These are phyloP conservation scores for Hemibagrus guttatus DNA, from an alignment of 2,797 vertebrate species.

Conservation along the genomic window DNA sequence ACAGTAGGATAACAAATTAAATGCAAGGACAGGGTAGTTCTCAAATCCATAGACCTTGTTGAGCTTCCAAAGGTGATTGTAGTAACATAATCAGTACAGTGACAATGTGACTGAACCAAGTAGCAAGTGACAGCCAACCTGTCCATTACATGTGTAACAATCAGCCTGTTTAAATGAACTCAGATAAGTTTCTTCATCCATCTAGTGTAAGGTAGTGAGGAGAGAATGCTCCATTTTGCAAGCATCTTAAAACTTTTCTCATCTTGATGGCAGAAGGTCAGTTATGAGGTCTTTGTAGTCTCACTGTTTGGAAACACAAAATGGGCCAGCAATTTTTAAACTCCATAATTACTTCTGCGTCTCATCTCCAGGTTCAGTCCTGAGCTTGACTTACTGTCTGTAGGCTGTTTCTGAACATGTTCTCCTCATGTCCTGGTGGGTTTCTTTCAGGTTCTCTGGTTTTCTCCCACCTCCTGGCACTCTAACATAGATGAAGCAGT, in stretches of 20 bases:
- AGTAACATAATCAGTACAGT: neutral
- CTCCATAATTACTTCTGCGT: neutral
- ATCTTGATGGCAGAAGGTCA: neutral
- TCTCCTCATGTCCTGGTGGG: neutral
- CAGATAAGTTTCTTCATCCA: neutral
- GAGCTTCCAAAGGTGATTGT: neutral
- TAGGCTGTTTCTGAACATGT: neutral
- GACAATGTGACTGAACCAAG: neutral
- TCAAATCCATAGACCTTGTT: neutral
- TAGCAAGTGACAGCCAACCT: neutral
- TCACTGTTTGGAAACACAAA: neutral
- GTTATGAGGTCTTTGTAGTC: neutral
- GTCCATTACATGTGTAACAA: neutral
- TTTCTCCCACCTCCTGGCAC: neutral
- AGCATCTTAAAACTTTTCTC: neutral
- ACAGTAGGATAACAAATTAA: neutral
- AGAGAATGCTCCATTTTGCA: neutral
- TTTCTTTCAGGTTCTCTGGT: neutral
- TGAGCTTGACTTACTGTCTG: neutral
- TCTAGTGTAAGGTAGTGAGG: neutral
- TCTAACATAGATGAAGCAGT: neutral
- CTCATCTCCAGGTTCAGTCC: neutral
- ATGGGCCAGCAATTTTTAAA: too few relatives aligned
- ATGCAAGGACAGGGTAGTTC: neutral
- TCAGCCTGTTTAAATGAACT: neutral